Conservation (phyloP, 2,113 vertebrate genomes). For the Pleuronectes platessa region DNA sequence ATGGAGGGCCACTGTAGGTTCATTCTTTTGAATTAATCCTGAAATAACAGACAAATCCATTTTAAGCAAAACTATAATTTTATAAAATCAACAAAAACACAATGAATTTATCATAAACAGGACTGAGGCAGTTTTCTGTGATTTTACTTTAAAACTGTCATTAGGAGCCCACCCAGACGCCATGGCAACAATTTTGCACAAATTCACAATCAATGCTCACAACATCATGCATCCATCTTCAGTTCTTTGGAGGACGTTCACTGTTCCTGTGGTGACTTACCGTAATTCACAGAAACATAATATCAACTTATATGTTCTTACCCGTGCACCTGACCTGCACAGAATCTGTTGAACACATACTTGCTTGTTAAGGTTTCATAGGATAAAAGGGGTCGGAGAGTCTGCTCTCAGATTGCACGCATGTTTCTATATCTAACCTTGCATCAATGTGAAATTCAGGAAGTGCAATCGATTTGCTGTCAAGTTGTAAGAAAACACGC, state of each 20-base stretch:
- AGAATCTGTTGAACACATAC: neutral
- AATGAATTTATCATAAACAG: too few species aligned
- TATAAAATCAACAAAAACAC: too few species aligned
- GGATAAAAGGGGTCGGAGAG: neutral
- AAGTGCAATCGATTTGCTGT: slow-evolving; percentile 27
- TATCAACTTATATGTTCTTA: neutral
- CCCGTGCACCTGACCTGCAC: neutral
- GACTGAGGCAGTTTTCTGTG: too few species aligned
- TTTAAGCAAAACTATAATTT: too few species aligned
- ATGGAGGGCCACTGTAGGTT: too few species aligned
- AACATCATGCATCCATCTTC: neutral
- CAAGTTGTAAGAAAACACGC: neutral
- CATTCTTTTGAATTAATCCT: too few species aligned
- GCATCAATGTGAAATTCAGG: neutral
- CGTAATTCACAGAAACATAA: neutral
- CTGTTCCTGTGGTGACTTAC: neutral
- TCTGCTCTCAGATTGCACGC: neutral
- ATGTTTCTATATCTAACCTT: neutral
- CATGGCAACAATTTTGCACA: too few species aligned
- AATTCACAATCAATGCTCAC: too few species aligned
- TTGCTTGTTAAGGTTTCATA: neutral
- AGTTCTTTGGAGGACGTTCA: too few species aligned
- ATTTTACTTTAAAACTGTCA: too few species aligned
- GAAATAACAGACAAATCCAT: too few species aligned
- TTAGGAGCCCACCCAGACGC: too few species aligned